These are phyloP conservation scores for Diplolepis rosae DNA, from an alignment of 2,888 invertebrate species.

Conservation along the genomic window DNA sequence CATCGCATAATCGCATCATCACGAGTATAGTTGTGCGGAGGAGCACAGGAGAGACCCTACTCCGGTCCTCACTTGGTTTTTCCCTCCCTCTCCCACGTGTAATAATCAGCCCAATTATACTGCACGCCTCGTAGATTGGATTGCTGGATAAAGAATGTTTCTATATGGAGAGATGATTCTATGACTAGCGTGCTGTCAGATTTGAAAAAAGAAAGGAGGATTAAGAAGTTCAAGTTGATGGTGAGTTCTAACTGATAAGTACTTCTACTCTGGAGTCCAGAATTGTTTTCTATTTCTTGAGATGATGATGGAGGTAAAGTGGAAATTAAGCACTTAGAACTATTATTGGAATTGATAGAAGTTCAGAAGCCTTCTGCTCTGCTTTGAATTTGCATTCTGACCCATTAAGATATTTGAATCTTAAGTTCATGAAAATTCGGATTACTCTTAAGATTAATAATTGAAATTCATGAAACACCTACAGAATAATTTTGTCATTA, in stretches of 20 bases:
- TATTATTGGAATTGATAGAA: no score
- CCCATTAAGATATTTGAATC: no score
- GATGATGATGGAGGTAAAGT: no score
- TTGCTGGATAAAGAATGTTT: conserved; percentile 43
- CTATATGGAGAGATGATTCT: conserved; percentile 6
- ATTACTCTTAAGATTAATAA: no score
- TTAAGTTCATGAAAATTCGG: no score
- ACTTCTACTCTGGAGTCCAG: background rate
- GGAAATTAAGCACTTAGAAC: no score
- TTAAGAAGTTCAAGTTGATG: background rate
- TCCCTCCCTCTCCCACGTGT: conserved; percentile 50
- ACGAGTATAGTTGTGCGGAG: conserved; percentile 60
- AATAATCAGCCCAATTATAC: conserved; percentile 58
- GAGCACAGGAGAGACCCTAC: conserved; percentile 49
- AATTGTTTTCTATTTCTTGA: no score
- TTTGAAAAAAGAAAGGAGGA: background rate
- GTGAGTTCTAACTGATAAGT: background rate
- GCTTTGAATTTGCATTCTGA: no score
- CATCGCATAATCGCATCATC: conserved; percentile 63
- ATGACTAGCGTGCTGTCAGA: background rate
- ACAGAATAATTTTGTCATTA: no score
- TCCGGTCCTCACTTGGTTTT: conserved; percentile 39
- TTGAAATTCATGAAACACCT: no score
- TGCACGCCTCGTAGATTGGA: conserved; percentile 54
- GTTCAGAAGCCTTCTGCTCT: no score